These are phyloP conservation scores for Apteryx mantelli DNA, from an alignment of 2,113 vertebrate genomes.

Conservation along the genomic window DNA sequence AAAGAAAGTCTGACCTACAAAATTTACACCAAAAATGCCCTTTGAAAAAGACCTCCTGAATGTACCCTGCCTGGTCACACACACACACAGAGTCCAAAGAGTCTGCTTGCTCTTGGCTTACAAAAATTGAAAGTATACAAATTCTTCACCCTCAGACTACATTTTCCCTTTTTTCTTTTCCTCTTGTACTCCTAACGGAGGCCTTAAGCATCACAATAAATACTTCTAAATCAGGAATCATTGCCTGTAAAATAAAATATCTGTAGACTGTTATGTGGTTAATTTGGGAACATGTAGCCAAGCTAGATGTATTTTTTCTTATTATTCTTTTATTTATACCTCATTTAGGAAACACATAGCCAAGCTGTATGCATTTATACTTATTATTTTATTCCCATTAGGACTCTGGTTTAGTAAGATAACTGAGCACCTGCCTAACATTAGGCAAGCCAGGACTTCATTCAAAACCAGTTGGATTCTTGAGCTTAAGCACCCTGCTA, in stretches of 20 bases:
- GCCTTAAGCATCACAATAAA: neutral
- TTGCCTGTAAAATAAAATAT: neutral
- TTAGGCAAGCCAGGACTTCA: neutral
- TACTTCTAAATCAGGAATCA: neutral
- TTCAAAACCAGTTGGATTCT: neutral
- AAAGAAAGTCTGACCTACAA: neutral
- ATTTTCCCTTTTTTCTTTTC: neutral
- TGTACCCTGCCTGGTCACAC: neutral
- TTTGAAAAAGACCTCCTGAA: slow-evolving; percentile 26
- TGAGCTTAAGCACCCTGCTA: neutral
- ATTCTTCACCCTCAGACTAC: neutral
- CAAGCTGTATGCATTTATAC: neutral
- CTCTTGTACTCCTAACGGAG: neutral
- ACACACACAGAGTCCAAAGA: neutral
- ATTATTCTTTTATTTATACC: neutral
- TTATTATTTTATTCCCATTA: neutral
- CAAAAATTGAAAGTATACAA: neutral
- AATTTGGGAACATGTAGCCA: neutral
- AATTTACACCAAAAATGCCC: neutral
- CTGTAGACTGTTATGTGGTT: neutral
- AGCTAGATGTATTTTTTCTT: neutral
- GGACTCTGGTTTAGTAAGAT: neutral
- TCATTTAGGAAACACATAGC: neutral
- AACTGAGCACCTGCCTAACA: neutral
- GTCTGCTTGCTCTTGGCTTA: slow-evolving; percentile 11